Conservation (phyloP, 2,797 vertebrate genomes). For the Ctenopoma kingsleyae region DNA sequence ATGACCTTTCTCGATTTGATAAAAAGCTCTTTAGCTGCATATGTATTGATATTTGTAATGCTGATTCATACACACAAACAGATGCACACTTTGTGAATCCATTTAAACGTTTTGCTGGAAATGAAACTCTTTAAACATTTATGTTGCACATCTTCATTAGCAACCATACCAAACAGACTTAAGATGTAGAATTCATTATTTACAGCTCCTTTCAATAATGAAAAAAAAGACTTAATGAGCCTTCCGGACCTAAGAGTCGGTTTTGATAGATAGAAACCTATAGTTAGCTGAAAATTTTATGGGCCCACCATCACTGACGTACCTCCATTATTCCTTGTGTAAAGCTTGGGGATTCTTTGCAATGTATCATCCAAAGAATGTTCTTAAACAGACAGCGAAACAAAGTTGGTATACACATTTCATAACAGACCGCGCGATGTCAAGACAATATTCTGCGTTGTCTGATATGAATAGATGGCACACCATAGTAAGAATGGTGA, state of each 20-base stretch:
- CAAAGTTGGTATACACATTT: background rate
- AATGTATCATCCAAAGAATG: constrained; percentile 8
- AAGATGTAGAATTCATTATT: constrained; percentile 48
- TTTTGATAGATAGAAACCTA: constrained; percentile 41
- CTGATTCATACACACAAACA: background rate
- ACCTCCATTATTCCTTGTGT: constrained; percentile 31
- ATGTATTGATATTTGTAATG: background rate
- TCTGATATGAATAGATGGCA: background rate
- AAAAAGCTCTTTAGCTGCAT: background rate
- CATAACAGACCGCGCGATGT: background rate
- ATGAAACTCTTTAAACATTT: constrained; percentile 55
- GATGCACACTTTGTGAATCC: background rate
- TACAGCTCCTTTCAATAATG: constrained; percentile 44
- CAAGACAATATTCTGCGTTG: background rate
- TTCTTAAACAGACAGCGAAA: constrained; percentile 3
- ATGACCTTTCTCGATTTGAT: background rate
- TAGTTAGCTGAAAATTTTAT: constrained; percentile 26
- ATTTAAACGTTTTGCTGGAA: constrained; percentile 17
- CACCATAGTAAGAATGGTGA: background rate
- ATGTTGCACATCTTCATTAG: constrained; percentile 28
- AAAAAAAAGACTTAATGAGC: constrained; percentile 57
- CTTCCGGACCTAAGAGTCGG: constrained; percentile 27
- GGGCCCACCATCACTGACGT: constrained; percentile 23
- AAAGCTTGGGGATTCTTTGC: constrained; percentile 12
- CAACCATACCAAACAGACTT: constrained; percentile 19